Percentiles rank a stretch among this genome's conserved stretches.
Conservation (phyloP, 2,888 invertebrate species). For the Drosophila histrio region DNA sequence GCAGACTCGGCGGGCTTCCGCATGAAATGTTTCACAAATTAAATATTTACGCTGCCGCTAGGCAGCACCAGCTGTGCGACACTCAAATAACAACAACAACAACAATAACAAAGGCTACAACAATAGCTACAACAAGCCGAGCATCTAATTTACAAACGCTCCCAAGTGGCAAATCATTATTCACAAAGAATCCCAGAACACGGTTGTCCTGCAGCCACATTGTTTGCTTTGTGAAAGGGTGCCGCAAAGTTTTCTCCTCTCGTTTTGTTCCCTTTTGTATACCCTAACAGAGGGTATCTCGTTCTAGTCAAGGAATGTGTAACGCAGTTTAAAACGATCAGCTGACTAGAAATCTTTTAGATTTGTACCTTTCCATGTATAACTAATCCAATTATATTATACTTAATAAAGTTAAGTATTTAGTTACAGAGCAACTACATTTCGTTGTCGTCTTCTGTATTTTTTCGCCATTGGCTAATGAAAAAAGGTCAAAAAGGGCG, state of each 20-base stretch:
- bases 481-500: constrained; percentile 23
- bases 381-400: too few relatives aligned
- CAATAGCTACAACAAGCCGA: constrained; percentile 39
- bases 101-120: constrained; percentile 18
- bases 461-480: constrained; percentile 23
- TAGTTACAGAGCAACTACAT: background rate
- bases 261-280: background rate
- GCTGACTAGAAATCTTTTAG: background rate
- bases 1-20: constrained; percentile 50
- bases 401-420: too few relatives aligned
- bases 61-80: constrained; percentile 45
- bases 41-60: constrained; percentile 72
- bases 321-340: too few relatives aligned
- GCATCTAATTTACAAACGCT: constrained; percentile 77
- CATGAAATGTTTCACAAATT: constrained; percentile 70
- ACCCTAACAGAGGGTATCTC: background rate
- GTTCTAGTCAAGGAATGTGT: background rate
- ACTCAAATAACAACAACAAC: constrained; percentile 32
- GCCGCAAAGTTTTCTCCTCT: constrained; percentile 17
- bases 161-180: constrained; percentile 80
- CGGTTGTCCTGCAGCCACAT: constrained; percentile 47
- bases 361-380: too few relatives aligned
- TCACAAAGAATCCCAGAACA: constrained; percentile 59
- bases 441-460: background rate
- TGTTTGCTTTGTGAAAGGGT: constrained; percentile 62